Conservation (phyloP, 1,140 invertebrate genomes). For the Oryctes rhinoceros region DNA sequence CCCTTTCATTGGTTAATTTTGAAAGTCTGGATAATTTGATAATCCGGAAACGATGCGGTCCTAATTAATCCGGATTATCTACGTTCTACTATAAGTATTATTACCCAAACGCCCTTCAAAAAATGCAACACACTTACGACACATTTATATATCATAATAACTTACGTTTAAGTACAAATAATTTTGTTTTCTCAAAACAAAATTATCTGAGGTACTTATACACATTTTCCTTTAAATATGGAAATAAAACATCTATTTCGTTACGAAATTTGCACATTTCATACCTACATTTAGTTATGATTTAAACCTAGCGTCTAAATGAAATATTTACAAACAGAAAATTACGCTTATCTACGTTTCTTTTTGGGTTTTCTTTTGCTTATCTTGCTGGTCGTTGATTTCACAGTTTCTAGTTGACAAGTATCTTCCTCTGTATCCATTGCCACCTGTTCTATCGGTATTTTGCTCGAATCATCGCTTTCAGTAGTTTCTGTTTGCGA, state of each 20-base stretch:
- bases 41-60: too few relatives aligned
- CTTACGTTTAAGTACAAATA: too few relatives aligned
- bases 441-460: conserved; percentile 42
- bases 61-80: too few relatives aligned
- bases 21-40: too few relatives aligned
- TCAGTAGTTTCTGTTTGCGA: conserved; percentile 58
- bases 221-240: too few relatives aligned
- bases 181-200: too few relatives aligned
- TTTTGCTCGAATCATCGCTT: conserved; percentile 59
- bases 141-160: too few relatives aligned
- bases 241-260: neutral
- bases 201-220: too few relatives aligned
- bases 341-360: conserved; percentile 52
- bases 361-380: conserved; percentile 53
- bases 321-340: conserved; percentile 39
- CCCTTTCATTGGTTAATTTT: too few relatives aligned
- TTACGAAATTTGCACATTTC: conserved; percentile 5
- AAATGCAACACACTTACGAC: too few relatives aligned
- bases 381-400: conserved; percentile 46
- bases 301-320: neutral
- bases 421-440: conserved; percentile 49
- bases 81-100: too few relatives aligned
- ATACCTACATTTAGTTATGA: neutral
- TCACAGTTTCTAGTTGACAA: conserved; percentile 39
- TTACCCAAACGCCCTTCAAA: too few relatives aligned